Percentiles rank a stretch among this genome's conserved stretches.
These are phyloP conservation scores for Trichogramma dendrolimi DNA, from an alignment of 2,888 invertebrate genomes.

Conservation along the genomic window DNA sequence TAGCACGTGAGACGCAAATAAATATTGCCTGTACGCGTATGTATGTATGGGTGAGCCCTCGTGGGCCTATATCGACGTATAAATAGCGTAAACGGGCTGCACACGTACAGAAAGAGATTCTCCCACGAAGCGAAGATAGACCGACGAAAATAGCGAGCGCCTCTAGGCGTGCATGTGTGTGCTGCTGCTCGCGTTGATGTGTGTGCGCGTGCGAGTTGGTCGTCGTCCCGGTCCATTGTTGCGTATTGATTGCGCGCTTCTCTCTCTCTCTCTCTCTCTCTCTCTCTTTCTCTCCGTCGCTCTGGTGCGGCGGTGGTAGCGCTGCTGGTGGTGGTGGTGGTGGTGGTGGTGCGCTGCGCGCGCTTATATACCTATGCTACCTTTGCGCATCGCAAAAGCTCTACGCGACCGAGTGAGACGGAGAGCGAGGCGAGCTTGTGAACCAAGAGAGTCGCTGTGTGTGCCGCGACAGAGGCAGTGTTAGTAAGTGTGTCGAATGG, in stretches of 20 bases:
- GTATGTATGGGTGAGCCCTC: too few species aligned
- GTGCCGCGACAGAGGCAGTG: slow-evolving; percentile 19
- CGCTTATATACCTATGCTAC: slow-evolving; percentile 4
- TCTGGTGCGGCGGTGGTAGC: slow-evolving; percentile 34
- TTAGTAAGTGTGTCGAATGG: neutral
- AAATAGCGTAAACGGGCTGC: too few species aligned
- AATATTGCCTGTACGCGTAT: too few species aligned
- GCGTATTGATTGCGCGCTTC: slow-evolving; percentile 52
- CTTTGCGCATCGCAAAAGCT: neutral
- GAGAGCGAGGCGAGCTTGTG: too few species aligned
- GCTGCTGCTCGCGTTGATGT: too few species aligned
- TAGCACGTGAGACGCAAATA: too few species aligned
- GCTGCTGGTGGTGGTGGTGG: slow-evolving; percentile 27
- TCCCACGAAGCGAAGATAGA: too few species aligned
- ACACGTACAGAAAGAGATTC: too few species aligned
- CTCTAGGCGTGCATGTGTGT: too few species aligned
- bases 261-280: slow-evolving; percentile 25
- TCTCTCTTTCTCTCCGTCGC: slow-evolving; percentile 18
- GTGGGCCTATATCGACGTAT: too few species aligned
- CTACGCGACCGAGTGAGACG: slow-evolving; percentile 10
- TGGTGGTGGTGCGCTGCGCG: slow-evolving; percentile 29
- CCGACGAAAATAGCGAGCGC: too few species aligned
- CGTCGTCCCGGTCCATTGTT: slow-evolving; percentile 49
- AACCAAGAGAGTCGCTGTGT: slow-evolving; percentile 14
- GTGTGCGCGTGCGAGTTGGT: too few species aligned